Evolutionary conservation across 2,888 invertebrate species (phyloP), one percentile per base, ranked within the genome.

Genomic region (Diarsia brunnea): DNA sequence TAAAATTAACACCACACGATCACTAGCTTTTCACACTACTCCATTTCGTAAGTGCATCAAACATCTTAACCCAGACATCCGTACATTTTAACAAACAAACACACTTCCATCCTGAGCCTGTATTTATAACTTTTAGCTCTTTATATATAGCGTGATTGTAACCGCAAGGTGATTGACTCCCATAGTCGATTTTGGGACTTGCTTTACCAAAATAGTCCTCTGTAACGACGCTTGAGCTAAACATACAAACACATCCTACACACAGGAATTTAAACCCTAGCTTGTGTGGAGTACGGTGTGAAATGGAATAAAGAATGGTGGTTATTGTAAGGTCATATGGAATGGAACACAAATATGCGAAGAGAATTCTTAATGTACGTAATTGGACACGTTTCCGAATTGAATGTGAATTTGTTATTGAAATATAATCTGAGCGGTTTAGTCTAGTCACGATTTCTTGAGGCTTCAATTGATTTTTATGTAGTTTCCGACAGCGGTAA

Each of bases 151-250:
- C 76, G 82, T 77, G 82, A 85, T 88, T 89, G 89, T 87, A 88
- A 85, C 88, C 81, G 68, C 82, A 85, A 79, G 93, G 93, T 93
- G 93, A 93, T 89, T 93, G 93, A 92, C 93, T 91, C 71, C 79
- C 61, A 68, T 67, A 60, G 63, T 81, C 90, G 82, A 86, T 89
- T 92, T 92, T 85, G 89, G 93, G 89, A 89, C 83, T 53, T 73
- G 82, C 82, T 84, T 81, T 73, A 88, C 90, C 80, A 79, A 91
- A 92, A 91, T 91, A 91, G 90, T 87, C 83, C 63, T 79, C 79
- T 79, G 61, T 63, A 68, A 68, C 66, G 72, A 85, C 8, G 79
- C 79, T 79, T 84, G 69, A 74, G 75, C 79, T 82, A 74, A 79
- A 78, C 77, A 72, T 66, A 81, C 68, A 74, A 63, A 69, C 63